Percentiles rank a stretch among this genome's conserved stretches.
These are phyloP conservation scores for Xenopus laevis DNA, from an alignment of 2,113 vertebrate genomes.

Conservation along the genomic window DNA sequence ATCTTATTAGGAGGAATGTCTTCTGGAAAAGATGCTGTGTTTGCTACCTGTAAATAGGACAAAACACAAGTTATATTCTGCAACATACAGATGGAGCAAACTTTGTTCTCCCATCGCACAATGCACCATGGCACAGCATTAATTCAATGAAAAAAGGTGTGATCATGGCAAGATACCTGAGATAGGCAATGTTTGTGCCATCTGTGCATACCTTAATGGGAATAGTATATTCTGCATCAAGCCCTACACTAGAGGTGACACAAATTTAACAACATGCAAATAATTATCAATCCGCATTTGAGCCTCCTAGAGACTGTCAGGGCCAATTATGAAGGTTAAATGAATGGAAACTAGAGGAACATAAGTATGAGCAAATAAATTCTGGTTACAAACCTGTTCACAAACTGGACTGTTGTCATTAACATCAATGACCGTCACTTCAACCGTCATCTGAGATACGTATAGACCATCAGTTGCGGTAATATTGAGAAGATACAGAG, in stretches of 20 bases:
- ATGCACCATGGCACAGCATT: background rate
- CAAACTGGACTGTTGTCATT: slow-evolving; percentile 92
- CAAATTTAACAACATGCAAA: too few relatives aligned
- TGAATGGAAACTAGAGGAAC: too few relatives aligned
- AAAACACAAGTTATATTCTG: slow-evolving; percentile 8
- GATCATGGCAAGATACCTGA: too few relatives aligned
- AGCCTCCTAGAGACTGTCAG: too few relatives aligned
- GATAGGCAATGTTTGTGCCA: too few relatives aligned
- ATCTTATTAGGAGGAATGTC: slow-evolving; percentile 79
- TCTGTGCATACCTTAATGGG: too few relatives aligned
- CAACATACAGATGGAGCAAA: background rate
- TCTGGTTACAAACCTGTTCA: slow-evolving; percentile 71
- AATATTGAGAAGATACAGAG: slow-evolving; percentile 84
- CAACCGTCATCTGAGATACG: slow-evolving; percentile 81
- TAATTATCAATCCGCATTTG: too few relatives aligned
- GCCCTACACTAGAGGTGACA: too few relatives aligned
- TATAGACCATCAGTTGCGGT: slow-evolving; percentile 93
- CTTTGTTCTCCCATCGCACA: too few relatives aligned
- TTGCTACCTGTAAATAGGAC: slow-evolving; percentile 67
- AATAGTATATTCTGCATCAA: too few relatives aligned
- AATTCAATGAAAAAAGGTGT: background rate
- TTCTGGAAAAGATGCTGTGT: slow-evolving; percentile 77
- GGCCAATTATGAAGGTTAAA: too few relatives aligned
- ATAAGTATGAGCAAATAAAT: too few relatives aligned
- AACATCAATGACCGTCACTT: slow-evolving; percentile 83